Base-by-base conservation (phyloP, 2,888 invertebrate species). In the Meiosimyza platycephala region DNA sequence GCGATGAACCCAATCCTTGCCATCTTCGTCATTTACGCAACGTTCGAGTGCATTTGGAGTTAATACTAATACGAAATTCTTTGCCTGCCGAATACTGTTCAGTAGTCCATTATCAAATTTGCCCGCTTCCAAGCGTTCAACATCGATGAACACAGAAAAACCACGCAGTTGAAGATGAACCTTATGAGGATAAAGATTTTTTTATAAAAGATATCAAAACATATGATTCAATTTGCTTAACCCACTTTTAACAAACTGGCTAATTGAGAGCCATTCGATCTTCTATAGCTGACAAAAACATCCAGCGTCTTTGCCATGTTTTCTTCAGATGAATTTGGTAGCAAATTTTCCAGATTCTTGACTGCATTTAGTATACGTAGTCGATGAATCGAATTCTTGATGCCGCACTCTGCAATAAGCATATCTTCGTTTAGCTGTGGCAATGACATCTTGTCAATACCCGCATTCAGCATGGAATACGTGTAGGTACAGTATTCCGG, bases 1-100 rank as follows among this genome's bases (percentile, higher is more conserved):
- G 89, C 96, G 93, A 88, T 99, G 99, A 74, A 99, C 98, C 99
- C 99, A 99, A 89, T 99, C 99, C 89, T 98, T 98, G 88, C 95
- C 93, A 72, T 98, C 98, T 18, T 88, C 90, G 86, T 99, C 99
- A 72, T 93, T 93, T 79, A 95, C 91, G 87, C 99, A 99, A 82
- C 99, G 91, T 82, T 99, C 98, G 79, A 99, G 89, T 28, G 99
- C 96, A 81, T 94, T 93, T 6, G 97, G 97, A 65, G 99, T 99
- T 74, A 99, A 91, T 67, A 99, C 98, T 76, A 99, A 90, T 78
- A 99, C 90, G 88, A 99, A 99, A 88, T 99, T 95, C 88, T 96
- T 96, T 18, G 99, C 99, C 84, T 97, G 96, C 80, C 94, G 92
- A 86, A 99, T 98, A 88, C 98, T 98, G 88, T 98, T 96, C 77